Evolutionary conservation across 2,797 vertebrate species (phyloP).

Genomic region (Rhinella marina): DNA sequence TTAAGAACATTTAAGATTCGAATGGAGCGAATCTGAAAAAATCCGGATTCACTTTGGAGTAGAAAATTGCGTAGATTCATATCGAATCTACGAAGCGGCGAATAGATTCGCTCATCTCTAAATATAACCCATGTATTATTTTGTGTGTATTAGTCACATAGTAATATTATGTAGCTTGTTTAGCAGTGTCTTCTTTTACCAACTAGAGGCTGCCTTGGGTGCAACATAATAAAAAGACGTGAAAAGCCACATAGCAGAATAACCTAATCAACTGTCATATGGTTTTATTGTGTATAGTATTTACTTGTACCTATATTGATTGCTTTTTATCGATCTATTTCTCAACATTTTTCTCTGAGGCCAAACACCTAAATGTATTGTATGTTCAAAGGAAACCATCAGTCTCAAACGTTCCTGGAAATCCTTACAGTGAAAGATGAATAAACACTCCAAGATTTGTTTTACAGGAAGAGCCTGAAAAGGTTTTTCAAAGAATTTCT

Average conservation of each 20-base stretch:
- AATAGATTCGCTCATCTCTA: too few relatives aligned
- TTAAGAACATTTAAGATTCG: too few relatives aligned
- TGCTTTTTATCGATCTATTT: slow-evolving; percentile 33
- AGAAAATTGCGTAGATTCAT: too few relatives aligned
- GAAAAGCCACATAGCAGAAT: slow-evolving; percentile 8
- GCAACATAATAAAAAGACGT: not conserved
- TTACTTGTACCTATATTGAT: slow-evolving; percentile 53
- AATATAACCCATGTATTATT: not conserved
- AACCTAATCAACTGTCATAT: slow-evolving; percentile 18
- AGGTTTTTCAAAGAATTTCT: not conserved
- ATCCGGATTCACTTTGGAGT: too few relatives aligned
- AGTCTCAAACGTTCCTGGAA: slow-evolving; percentile 51
- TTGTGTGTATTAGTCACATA: not conserved
- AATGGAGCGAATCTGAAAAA: too few relatives aligned
- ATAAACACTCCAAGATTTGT: slow-evolving; percentile 45
- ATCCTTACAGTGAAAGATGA: slow-evolving; percentile 31
- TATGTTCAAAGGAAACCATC: slow-evolving; percentile 46
- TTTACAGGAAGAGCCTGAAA: slow-evolving; percentile 27
- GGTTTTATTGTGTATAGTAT: slow-evolving; percentile 46
- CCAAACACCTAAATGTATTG: slow-evolving; percentile 47
- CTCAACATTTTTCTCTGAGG: slow-evolving; percentile 49
- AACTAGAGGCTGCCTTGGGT: not conserved
- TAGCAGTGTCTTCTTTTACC: not conserved
- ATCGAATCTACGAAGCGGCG: too few relatives aligned
- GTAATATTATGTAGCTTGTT: not conserved